Percentiles rank a stretch among this genome's conserved stretches.
Evolutionary conservation across 1,140 invertebrate genomes (phyloP).

Genomic region (Drosophila aff.): DNA sequence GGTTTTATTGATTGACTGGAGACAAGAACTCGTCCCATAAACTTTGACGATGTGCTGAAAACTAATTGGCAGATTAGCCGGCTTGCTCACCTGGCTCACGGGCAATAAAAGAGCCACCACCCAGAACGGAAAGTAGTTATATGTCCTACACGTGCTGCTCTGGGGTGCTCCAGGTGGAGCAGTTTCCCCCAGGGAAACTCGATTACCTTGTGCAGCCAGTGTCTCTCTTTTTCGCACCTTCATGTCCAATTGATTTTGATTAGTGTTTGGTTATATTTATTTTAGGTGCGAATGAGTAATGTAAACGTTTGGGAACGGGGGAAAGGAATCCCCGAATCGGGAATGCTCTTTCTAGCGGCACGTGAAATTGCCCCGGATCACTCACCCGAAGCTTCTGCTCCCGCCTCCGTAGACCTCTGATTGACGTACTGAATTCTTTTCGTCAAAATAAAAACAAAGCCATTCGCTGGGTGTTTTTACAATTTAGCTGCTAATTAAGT

Average conservation of each 20-base stretch:
- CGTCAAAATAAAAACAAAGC: constrained; percentile 27
- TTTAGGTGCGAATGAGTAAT: constrained; percentile 43
- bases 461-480: constrained; percentile 45
- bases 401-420: not conserved
- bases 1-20: constrained; percentile 41
- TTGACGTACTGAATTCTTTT: constrained; percentile 18
- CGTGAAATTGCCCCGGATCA: constrained; percentile 5
- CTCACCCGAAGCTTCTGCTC: not conserved
- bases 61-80: constrained; percentile 50
- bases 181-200: not conserved
- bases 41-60: constrained; percentile 70
- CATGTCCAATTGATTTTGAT: constrained; percentile 53
- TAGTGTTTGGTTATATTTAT: constrained; percentile 28
- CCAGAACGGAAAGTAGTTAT: constrained; percentile 26
- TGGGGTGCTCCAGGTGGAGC: not conserved
- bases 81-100: constrained; percentile 4
- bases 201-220: constrained; percentile 4
- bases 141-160: constrained; percentile 25
- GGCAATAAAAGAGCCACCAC: constrained; percentile 14
- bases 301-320: constrained; percentile 15
- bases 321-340: not conserved
- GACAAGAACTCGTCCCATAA: constrained; percentile 48
- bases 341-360: constrained; percentile 32
- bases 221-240: constrained; percentile 52
- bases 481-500: constrained; percentile 68